phyloP scores from a whole-genome alignment of 2,797 vertebrate genomes.

The Heteromormyrus szaboi region DNA sequence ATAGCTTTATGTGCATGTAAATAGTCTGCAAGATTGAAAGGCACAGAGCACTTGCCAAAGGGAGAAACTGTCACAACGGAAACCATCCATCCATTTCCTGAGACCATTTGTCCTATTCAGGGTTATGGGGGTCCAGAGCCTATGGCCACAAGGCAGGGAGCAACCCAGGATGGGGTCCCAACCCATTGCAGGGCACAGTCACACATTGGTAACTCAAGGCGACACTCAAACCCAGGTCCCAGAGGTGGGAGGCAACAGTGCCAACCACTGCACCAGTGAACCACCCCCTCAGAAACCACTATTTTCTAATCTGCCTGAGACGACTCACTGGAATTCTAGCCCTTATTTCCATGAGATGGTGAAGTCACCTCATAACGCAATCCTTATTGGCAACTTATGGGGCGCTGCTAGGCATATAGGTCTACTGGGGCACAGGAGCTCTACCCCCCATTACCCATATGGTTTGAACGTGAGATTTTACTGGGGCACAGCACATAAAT shows the following conservation, averaged over 20 bases:
- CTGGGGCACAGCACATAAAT: background rate
- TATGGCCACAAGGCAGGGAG: background rate
- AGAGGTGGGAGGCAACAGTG: background rate
- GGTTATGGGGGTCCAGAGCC: background rate
- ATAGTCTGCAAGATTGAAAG: background rate
- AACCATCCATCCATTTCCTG: background rate
- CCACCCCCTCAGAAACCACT: background rate
- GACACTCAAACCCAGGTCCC: background rate
- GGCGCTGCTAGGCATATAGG: background rate
- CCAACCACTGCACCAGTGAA: background rate
- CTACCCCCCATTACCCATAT: background rate
- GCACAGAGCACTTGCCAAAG: background rate
- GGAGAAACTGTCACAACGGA: background rate
- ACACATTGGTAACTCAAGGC: background rate
- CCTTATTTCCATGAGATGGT: background rate
- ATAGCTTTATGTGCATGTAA: background rate
- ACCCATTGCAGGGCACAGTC: background rate
- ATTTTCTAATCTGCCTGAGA: background rate
- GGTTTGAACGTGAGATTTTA: background rate
- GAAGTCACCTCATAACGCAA: background rate
- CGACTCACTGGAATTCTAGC: background rate
- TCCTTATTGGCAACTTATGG: background rate
- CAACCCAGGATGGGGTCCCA: background rate
- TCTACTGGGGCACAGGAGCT: background rate
- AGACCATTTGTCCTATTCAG: background rate